These are phyloP conservation scores for Rhinogobius similis DNA, from an alignment of 2,113 vertebrate species.

Conservation along the genomic window DNA sequence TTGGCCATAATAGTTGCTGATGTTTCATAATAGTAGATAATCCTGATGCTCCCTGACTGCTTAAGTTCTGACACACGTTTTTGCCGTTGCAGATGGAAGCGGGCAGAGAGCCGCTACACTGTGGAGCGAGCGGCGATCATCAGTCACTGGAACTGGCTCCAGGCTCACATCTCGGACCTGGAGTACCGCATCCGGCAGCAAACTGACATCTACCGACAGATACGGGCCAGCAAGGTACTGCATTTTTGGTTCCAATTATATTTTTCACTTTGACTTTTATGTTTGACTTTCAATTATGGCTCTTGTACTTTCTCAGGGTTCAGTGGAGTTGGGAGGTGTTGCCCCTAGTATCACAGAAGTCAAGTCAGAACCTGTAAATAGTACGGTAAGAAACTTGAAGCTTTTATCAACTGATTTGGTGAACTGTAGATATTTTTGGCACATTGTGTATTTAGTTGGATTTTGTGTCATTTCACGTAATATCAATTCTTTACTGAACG, in stretches of 20 bases:
- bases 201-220: constrained; percentile 96
- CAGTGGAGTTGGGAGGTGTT: constrained; percentile 86
- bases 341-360: constrained; percentile 75
- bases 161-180: constrained; percentile 97
- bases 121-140: constrained; percentile 94
- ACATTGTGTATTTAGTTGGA: neutral
- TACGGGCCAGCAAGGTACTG: constrained; percentile 88
- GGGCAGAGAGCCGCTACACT: constrained; percentile 94
- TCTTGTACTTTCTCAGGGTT: constrained; percentile 81
- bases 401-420: neutral
- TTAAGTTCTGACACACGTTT: neutral
- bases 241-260: constrained; percentile 12
- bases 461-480: neutral
- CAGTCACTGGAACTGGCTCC: constrained; percentile 99
- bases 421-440: no score
- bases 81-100: constrained; percentile 82
- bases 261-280: neutral
- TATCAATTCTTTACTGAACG: neutral
- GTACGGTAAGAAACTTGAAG: constrained; percentile 57
- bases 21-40: no score
- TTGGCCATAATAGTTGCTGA: no score
- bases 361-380: constrained; percentile 77
- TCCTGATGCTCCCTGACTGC: no score
- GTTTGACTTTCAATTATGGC: neutral
- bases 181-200: constrained; percentile 98